phyloP scores from a whole-genome alignment of 2,888 invertebrate species.

The Mantis religiosa region DNA sequence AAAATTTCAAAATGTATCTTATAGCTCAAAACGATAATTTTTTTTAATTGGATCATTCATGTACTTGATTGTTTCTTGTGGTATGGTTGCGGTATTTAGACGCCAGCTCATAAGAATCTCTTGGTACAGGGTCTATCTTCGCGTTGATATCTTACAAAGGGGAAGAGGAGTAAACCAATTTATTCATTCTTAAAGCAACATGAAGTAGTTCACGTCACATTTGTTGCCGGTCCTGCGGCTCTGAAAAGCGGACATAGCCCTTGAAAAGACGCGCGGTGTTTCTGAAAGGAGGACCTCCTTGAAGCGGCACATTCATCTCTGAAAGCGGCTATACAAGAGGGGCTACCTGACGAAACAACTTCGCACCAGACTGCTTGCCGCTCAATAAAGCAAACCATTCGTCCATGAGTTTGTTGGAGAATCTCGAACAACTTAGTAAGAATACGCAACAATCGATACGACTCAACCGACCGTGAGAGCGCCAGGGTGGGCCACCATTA shows the following conservation, averaged over 20 bases:
- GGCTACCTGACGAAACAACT: neutral
- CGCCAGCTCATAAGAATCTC: too few species aligned
- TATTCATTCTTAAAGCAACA: neutral
- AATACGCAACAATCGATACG: neutral
- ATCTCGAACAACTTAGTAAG: neutral
- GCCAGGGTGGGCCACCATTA: neutral
- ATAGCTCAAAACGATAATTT: too few species aligned
- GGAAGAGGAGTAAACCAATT: neutral
- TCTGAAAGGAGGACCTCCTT: neutral
- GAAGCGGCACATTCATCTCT: neutral
- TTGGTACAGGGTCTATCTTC: neutral
- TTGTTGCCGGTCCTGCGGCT: neutral
- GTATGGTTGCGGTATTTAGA: too few species aligned
- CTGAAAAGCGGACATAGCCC: neutral
- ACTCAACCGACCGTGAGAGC: neutral
- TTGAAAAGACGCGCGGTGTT: neutral
- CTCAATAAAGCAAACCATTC: neutral
- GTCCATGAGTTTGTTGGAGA: neutral
- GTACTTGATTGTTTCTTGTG: too few species aligned
- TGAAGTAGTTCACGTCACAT: neutral
- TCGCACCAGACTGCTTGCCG: neutral
- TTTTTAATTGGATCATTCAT: too few species aligned
- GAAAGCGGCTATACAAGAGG: neutral
- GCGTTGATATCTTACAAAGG: neutral
- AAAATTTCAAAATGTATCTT: too few species aligned